Evolutionary conservation across 2,113 vertebrate genomes (phyloP).

Genomic region (Rhadina sibilatrix): DNA sequence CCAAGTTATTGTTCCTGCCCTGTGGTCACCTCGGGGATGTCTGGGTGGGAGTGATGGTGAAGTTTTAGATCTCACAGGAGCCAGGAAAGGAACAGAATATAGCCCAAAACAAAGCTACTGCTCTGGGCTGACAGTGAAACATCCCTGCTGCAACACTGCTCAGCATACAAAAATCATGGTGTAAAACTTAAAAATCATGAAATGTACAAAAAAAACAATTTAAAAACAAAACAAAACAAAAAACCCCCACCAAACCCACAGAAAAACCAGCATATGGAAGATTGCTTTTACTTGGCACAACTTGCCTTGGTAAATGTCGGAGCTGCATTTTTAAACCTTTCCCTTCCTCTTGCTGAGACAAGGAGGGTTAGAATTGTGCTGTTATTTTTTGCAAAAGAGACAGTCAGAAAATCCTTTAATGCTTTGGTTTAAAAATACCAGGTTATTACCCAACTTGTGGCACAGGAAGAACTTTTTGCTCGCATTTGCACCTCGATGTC

Average conservation of each 20-base stretch:
- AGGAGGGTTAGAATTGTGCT: not conserved
- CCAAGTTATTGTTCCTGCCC: not conserved
- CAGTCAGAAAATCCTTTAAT: not conserved
- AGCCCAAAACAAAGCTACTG: not conserved
- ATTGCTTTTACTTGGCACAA: not conserved
- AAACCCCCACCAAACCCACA: not conserved
- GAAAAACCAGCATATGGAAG: not conserved
- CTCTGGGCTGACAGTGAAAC: not conserved
- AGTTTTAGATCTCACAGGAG: not conserved
- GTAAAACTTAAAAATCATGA: not conserved
- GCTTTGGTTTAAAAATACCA: not conserved
- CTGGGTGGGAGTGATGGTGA: not conserved
- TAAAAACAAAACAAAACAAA: not conserved
- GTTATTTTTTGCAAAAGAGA: not conserved
- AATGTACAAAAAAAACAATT: not conserved
- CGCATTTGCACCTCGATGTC: not conserved
- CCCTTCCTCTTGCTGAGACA: not conserved
- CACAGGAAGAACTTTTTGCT: not conserved
- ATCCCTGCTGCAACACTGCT: too few relatives aligned
- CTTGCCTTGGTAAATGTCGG: not conserved
- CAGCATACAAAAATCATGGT: rapidly evolving
- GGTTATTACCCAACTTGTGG: not conserved
- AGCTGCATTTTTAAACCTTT: not conserved
- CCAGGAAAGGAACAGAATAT: not conserved
- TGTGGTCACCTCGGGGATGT: not conserved